Evolutionary conservation across 2,888 invertebrate species (phyloP), one percentile per base, ranked within the genome.

Genomic region (Neria commutata): DNA sequence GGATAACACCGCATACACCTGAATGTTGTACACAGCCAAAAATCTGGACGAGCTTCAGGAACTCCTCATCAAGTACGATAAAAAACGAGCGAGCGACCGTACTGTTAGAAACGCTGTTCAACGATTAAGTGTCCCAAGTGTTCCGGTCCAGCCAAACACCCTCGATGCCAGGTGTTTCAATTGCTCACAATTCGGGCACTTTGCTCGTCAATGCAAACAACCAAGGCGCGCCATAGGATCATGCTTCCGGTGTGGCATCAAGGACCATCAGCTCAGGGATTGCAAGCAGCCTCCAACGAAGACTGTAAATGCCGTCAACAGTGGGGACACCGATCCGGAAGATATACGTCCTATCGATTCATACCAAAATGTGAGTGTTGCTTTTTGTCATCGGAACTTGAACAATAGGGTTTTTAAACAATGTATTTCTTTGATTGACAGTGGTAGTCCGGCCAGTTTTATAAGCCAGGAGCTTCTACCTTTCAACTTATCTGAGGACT

Each of bases 371-470:
- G 34, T 59, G 14, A 55, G 54, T 50, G 50, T 47, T 26, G 54
- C 45, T 42, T 46, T 58, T 33, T 34, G 37, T 25, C 1, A 21
- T 3, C 45, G 4, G 1, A 45, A 34, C 33, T 17, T 21, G 33
- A 45, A 19, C 34, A 17, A 49, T 42, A 51, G 19, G 23, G 17
- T 46, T 40, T 37, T 55, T 49, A 14, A 17, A 25, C 14, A 46
- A 54, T n/a, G 37, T 33, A 37, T 52, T 25, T 60, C 56, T 57
- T 47, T 53, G 48, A 37, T 56, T 26, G 60, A 60, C 24, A 49
- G 48, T 29, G 54, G 56, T 29, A 49, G 40, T 26, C 56, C 42
- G 17, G 46, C 16, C 42, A 58, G 58, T 49, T 58, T 58, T 25
- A 10, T 58, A 17, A 11, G 19, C 16, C 4, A 16, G 14, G 42